A percentile compares a stretch with the other conserved stretches of the same genome.
Conservation (phyloP, 1,140 invertebrate species). For the Holotrichia oblita region DNA sequence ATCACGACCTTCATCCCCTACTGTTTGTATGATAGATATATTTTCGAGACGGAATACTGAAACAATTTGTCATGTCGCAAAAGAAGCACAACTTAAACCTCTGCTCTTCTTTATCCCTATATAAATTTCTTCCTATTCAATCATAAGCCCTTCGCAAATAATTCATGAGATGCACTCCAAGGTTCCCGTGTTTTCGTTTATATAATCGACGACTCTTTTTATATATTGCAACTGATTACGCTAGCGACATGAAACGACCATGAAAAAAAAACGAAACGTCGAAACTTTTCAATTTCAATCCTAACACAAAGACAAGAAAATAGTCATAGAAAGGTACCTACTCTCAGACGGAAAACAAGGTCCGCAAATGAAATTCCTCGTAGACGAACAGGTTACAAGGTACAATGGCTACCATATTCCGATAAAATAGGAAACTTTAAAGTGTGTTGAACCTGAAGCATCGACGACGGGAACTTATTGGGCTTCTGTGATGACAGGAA, state of each 20-base stretch:
- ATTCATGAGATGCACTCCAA: not conserved
- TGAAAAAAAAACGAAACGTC: not conserved
- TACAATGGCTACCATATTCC: not conserved
- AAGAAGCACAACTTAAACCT: too few species aligned
- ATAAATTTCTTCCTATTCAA: not conserved
- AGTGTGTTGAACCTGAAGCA: too few species aligned
- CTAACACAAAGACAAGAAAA: not conserved
- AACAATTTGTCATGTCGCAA: too few species aligned
- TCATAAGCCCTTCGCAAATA: not conserved
- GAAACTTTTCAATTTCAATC: not conserved
- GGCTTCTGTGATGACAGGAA: too few species aligned
- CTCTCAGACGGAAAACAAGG: not conserved
- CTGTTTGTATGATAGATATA: too few species aligned
- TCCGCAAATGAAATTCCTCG: not conserved
- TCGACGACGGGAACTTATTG: too few species aligned
- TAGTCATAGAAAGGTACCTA: not conserved
- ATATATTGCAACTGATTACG: not conserved
- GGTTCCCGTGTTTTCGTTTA: not conserved
- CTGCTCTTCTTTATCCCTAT: too few species aligned
- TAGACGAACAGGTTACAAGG: not conserved
- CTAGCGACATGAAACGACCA: not conserved
- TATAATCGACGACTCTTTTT: not conserved
- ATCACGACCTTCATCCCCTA: too few species aligned
- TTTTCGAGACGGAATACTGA: too few species aligned
- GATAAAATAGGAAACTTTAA: not conserved